Percentiles rank a stretch among this genome's conserved stretches.
These are phyloP conservation scores for Menura novaehollandiae DNA, from an alignment of 2,113 vertebrate species.

Conservation along the genomic window DNA sequence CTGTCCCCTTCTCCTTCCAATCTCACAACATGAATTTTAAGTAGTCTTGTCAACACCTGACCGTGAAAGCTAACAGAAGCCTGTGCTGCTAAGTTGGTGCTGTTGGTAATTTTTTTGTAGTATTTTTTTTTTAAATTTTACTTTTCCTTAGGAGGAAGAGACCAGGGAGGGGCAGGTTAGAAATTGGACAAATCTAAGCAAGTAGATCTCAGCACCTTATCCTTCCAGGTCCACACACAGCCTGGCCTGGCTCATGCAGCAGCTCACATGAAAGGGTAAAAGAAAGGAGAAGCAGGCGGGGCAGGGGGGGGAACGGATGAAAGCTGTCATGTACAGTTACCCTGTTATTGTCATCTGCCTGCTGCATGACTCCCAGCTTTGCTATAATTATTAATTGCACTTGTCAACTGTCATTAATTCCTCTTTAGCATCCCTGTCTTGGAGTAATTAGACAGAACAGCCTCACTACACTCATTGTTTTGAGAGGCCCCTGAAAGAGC, in stretches of 20 bases:
- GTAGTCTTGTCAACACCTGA: constrained; percentile 87
- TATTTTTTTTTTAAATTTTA: background rate
- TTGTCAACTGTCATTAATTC: constrained; percentile 88
- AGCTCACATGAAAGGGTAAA: constrained; percentile 57
- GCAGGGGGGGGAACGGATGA: constrained; percentile 43
- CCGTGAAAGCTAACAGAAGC: constrained; percentile 67
- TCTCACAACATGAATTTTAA: constrained; percentile 89
- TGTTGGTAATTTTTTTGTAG: background rate
- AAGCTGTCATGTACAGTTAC: constrained; percentile 76
- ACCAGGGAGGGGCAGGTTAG: background rate
- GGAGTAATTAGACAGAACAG: constrained; percentile 81
- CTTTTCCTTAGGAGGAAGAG: background rate
- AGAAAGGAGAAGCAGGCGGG: background rate
- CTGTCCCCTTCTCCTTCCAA: constrained; percentile 76
- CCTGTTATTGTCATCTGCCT: constrained; percentile 80
- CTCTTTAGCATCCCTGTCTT: constrained; percentile 84
- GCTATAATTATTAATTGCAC: constrained; percentile 91
- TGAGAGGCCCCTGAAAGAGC: constrained; percentile 72
- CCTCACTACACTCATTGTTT: constrained; percentile 76
- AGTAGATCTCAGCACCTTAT: background rate
- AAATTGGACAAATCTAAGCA: background rate
- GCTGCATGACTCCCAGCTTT: constrained; percentile 76
- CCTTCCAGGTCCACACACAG: background rate
- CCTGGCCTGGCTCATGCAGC: background rate
- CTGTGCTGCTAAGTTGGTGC: constrained; percentile 38